Percentiles rank a stretch among this genome's conserved stretches.
phyloP scores from a whole-genome alignment of 2,888 invertebrate species.

The Harpagoxenus sublaevis region DNA sequence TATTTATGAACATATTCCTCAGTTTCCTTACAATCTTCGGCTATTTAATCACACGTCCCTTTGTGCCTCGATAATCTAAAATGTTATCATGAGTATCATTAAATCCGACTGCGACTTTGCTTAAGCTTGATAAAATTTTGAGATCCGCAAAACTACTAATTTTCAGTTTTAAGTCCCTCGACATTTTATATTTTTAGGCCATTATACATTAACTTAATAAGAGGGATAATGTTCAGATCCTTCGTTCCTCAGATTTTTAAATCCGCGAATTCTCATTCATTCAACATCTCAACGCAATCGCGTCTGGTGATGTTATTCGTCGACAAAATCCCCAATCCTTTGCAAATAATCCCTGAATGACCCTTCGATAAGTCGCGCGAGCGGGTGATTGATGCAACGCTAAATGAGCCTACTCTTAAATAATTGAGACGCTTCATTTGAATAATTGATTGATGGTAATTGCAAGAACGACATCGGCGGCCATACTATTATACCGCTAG shows the following conservation, averaged over 20 bases:
- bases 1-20: neutral
- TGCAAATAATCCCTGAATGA: conserved; percentile 16
- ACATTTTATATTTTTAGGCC: neutral
- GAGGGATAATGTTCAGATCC: neutral
- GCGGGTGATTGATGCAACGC: conserved; percentile 45
- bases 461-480: conserved; percentile 53
- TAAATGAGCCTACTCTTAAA: conserved; percentile 56
- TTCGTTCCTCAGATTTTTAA: neutral
- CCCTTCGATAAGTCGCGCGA: conserved; percentile 17
- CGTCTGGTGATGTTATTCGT: neutral
- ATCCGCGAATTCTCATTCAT: neutral
- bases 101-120: neutral
- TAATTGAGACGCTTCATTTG: conserved; percentile 62
- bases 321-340: neutral
- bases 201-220: neutral
- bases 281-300: neutral
- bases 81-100: neutral
- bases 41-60: neutral
- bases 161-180: neutral
- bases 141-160: neutral
- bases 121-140: neutral
- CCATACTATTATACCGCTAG: neutral
- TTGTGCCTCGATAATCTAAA: neutral
- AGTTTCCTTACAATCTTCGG: neutral
- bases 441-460: conserved; percentile 67